phyloP scores from a whole-genome alignment of 1,140 invertebrate species.

The Vollenhovia emeryi region DNA sequence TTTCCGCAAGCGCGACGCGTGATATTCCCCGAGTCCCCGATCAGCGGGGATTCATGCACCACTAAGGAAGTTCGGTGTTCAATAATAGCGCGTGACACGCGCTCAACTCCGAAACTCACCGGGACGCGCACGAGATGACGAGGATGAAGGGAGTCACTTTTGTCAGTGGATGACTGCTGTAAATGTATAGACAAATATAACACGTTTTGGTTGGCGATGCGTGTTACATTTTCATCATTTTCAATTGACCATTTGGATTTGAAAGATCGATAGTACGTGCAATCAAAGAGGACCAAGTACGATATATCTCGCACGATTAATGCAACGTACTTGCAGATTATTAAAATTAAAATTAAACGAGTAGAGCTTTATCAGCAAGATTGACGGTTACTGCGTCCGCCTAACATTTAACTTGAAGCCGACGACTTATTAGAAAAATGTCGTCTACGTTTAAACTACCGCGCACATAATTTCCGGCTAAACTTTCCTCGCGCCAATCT shows the following conservation, averaged over 20 bases:
- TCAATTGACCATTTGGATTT: not conserved
- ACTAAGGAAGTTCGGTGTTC: not conserved
- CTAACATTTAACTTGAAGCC: constrained; percentile 29
- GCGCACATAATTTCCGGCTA: constrained; percentile 56
- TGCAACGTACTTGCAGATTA: not conserved
- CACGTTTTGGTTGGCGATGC: not conserved
- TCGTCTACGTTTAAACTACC: constrained; percentile 49
- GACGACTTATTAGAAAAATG: constrained; percentile 32
- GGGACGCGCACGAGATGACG: not conserved
- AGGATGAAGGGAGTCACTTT: not conserved
- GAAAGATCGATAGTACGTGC: not conserved
- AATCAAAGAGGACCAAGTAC: not conserved
- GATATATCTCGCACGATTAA: not conserved
- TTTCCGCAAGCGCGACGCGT: not conserved
- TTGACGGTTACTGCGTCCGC: not conserved
- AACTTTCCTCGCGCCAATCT: constrained; percentile 51
- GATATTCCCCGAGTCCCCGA: not conserved
- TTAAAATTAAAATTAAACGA: not conserved
- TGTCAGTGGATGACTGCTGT: not conserved
- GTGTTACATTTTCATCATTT: too few species aligned
- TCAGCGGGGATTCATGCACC: constrained; percentile 6
- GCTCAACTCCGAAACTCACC: not conserved
- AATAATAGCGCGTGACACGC: not conserved
- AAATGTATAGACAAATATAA: not conserved
- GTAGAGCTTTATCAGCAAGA: not conserved